A percentile compares a stretch with the other conserved stretches of the same genome.
Conservation (phyloP, 2,888 invertebrate genomes). For the Ferrisia virgata region DNA sequence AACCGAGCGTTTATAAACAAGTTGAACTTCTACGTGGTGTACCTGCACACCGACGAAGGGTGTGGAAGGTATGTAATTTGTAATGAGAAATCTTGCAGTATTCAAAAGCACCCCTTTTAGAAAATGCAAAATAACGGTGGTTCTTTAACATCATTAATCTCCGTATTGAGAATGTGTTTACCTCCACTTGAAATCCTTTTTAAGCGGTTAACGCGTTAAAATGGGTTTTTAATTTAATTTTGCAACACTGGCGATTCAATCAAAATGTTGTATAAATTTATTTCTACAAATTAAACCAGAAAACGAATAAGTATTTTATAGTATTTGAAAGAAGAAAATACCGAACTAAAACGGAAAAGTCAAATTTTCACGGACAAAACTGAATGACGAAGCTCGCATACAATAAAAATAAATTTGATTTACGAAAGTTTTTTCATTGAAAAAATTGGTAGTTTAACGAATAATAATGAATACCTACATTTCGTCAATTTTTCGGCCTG, state of each 20-base stretch:
- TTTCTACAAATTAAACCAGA: not conserved
- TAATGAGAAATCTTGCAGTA: conserved; percentile 32
- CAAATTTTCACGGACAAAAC: no score
- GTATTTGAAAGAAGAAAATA: no score
- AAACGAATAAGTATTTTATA: not conserved
- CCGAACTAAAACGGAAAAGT: no score
- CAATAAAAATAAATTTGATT: no score
- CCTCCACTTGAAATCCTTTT: not conserved
- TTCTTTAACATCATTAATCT: conserved; percentile 37
- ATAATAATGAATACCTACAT: no score
- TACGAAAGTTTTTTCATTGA: no score
- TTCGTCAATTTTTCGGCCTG: no score
- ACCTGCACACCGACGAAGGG: not conserved
- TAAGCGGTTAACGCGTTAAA: conserved; percentile 11
- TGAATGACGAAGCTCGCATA: no score
- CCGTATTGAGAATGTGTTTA: conserved; percentile 31
- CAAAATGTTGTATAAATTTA: not conserved
- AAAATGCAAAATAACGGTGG: conserved; percentile 9
- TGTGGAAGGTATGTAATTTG: conserved; percentile 22
- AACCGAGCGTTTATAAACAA: not conserved
- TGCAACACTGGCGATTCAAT: not conserved
- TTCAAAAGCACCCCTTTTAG: conserved; percentile 21
- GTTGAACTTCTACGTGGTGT: conserved; percentile 7
- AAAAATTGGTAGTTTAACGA: no score
- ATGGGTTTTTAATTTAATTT: conserved; percentile 23